Evolutionary conservation across 2,797 vertebrate species (phyloP).

Genomic region (Sebastes umbrosus): DNA sequence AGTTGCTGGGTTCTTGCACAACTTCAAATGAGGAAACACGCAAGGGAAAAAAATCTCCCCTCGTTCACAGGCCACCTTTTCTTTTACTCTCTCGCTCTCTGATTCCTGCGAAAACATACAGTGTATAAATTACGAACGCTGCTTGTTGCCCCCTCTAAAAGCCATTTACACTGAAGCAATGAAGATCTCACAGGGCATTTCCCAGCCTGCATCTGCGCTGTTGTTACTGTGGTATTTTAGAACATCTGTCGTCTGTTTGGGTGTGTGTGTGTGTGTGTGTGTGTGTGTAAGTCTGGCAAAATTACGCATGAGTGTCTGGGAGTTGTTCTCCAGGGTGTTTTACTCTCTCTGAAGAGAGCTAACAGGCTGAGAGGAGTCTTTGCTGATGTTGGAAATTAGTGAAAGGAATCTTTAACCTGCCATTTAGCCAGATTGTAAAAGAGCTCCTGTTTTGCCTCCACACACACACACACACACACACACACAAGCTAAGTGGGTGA

Average conservation of each 20-base stretch:
- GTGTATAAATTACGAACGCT: slow-evolving; percentile 1
- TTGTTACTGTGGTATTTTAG: slow-evolving; percentile 77
- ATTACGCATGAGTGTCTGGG: slow-evolving; percentile 47
- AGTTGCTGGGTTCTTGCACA: slow-evolving; percentile 31
- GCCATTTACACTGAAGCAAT: slow-evolving; percentile 49
- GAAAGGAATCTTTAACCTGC: slow-evolving; percentile 37
- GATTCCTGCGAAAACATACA: slow-evolving; percentile 38
- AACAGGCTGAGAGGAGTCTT: slow-evolving; percentile 33
- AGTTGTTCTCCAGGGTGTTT: slow-evolving; percentile 54
- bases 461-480: slow-evolving; percentile 15
- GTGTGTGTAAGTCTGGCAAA: slow-evolving; percentile 47
- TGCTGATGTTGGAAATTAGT: slow-evolving; percentile 55
- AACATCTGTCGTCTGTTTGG: slow-evolving; percentile 77
- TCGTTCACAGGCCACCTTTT: slow-evolving; percentile 27
- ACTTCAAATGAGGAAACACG: slow-evolving; percentile 44
- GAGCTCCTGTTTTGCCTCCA: slow-evolving; percentile 16
- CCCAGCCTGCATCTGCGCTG: slow-evolving; percentile 68
- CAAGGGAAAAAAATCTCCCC: slow-evolving; percentile 27
- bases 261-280: slow-evolving; percentile 40
- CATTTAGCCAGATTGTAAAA: slow-evolving; percentile 20
- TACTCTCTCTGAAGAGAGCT: slow-evolving; percentile 52
- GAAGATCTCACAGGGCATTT: slow-evolving; percentile 68
- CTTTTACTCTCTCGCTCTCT: slow-evolving; percentile 21
- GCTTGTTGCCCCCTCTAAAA: slow-evolving; percentile 33
- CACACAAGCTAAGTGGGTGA: slow-evolving; percentile 9